These are phyloP conservation scores for Horisme vitalbata DNA, from an alignment of 2,888 invertebrate genomes.

Conservation along the genomic window DNA sequence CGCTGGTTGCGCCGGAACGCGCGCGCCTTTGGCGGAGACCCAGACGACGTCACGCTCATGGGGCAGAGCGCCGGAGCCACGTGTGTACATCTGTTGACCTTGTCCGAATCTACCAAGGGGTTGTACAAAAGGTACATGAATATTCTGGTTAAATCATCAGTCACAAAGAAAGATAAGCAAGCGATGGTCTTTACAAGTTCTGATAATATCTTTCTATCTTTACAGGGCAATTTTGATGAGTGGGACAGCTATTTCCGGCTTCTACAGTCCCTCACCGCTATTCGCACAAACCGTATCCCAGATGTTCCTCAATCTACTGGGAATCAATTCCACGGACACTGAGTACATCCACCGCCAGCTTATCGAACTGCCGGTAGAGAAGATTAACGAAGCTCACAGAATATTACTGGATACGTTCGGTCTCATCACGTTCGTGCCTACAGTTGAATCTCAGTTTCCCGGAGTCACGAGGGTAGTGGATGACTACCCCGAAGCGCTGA, in stretches of 20 bases:
- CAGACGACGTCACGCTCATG: constrained; percentile 62
- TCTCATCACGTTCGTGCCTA: constrained; percentile 58
- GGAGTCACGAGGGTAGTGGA: constrained; percentile 60
- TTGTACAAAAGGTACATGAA: constrained; percentile 64
- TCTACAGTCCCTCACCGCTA: constrained; percentile 54
- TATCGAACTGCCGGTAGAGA: constrained; percentile 50
- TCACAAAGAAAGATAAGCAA: no score
- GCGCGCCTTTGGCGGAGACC: constrained; percentile 64
- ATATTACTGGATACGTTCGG: constrained; percentile 53
- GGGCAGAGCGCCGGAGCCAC: constrained; percentile 73
- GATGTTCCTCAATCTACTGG: constrained; percentile 66
- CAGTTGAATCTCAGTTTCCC: constrained; percentile 55
- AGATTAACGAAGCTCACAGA: constrained; percentile 54
- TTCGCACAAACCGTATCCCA: constrained; percentile 49
- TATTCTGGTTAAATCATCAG: constrained; percentile 27
- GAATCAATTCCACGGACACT: constrained; percentile 54
- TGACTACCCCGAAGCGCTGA: constrained; percentile 57
- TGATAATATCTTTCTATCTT: constrained; percentile 27
- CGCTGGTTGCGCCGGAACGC: constrained; percentile 69
- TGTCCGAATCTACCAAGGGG: constrained; percentile 58
- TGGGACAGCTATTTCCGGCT: constrained; percentile 54
- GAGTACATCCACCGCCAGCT: constrained; percentile 55
- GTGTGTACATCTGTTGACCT: constrained; percentile 57
- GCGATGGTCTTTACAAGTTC: no score
- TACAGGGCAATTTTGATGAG: constrained; percentile 68